Evolutionary conservation across 1,140 invertebrate genomes (phyloP), one percentile per base, ranked within the genome.

Genomic region (Chionoecetes opilio): DNA sequence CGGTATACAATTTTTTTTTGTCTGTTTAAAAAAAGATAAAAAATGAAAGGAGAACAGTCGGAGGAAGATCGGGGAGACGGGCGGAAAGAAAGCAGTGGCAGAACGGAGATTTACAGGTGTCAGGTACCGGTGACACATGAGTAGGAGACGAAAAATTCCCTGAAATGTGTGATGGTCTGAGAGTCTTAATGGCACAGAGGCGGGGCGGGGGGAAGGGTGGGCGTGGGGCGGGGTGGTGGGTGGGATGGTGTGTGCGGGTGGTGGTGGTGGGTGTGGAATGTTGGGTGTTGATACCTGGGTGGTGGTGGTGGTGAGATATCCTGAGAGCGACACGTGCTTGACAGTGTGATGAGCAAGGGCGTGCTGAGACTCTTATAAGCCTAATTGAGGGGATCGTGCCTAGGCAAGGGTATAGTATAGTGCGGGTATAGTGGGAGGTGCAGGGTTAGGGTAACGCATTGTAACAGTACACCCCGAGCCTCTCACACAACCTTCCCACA

Each of bases 81-180:
- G 0, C 9, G 26, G 75, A 31, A 29, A 26, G 63, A 1, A 26
- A 75, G 21, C 63, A 26, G 1, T 75, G 63, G 63, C 63, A 87
- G 85, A 31, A 87, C 34, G 91, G 63, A 84, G 91, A 92, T 92
- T 92, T 92, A 92, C 91, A 82, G 91, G 63, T 35, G 63, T 37
- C 63, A 84, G 37, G 91, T 92, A n/a, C 75, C 63, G 37, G 91
- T 35, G 91, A 92, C 91, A 92, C 34, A 34, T 26, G 63, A 92
- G 91, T 41, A 92, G 63, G 91, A 37, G 91, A 92, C 82, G 91
- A 92, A 84, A 92, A 92, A 92, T 92, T 92, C 91, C 90, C 34
- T 38, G 91, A 82, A 31, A 92, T 92, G 91, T 75, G 34, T 84
- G 91, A 92, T 84, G 91, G 35, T 14, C 53, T 38, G 91, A 84